Percentiles rank a stretch among this genome's conserved stretches.
phyloP scores from a whole-genome alignment of 2,888 invertebrate genomes.

The Cerastis rubricosa region DNA sequence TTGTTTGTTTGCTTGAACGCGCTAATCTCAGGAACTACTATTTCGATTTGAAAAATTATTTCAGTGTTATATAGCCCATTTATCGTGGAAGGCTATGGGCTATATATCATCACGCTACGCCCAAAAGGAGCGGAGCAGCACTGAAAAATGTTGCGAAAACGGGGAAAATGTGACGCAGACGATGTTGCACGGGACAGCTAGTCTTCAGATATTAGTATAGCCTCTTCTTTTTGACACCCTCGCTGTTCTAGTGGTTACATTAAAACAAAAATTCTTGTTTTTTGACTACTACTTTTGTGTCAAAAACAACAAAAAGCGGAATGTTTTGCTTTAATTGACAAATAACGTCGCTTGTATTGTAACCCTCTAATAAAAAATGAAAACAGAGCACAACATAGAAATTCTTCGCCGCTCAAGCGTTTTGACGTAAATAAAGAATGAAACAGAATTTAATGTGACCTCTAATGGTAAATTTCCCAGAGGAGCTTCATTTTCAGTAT shows the following conservation, averaged over 20 bases:
- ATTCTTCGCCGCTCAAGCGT: conserved; percentile 64
- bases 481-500: conserved; percentile 83
- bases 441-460: conserved; percentile 83
- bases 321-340: conserved; percentile 9
- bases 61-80: too few species aligned
- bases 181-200: too few species aligned
- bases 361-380: conserved; percentile 26
- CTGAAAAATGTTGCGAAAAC: too few species aligned
- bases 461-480: conserved; percentile 86
- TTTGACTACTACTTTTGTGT: neutral
- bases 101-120: too few species aligned
- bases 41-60: too few species aligned
- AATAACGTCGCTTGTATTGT: conserved; percentile 15
- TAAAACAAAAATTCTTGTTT: neutral
- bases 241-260: neutral
- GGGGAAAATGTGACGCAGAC: too few species aligned
- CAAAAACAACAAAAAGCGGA: neutral
- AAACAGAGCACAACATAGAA: conserved; percentile 53
- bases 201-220: too few species aligned
- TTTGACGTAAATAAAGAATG: conserved; percentile 80
- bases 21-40: too few species aligned
- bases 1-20: too few species aligned
- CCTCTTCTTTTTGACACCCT: too few species aligned
- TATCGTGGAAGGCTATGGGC: too few species aligned
- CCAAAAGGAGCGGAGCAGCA: too few species aligned